Evolutionary conservation across 2,888 invertebrate genomes (phyloP).

Genomic region (Pharmacophagus antenor): DNA sequence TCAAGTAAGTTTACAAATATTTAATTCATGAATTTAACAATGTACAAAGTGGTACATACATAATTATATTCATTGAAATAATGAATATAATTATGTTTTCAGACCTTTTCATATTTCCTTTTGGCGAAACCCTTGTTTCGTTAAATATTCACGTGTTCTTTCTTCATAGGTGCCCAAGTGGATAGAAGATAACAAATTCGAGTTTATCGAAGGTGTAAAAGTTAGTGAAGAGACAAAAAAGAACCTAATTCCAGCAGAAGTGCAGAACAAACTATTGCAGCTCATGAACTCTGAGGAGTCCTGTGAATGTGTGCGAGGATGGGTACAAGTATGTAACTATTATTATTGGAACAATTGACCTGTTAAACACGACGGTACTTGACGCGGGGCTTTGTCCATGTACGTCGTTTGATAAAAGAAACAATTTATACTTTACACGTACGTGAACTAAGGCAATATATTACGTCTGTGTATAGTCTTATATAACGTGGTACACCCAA

Average conservation of each 20-base stretch:
- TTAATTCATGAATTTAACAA: background rate
- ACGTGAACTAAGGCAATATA: too few relatives aligned
- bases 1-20: slow-evolving; percentile 46
- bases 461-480: too few relatives aligned
- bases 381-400: too few relatives aligned
- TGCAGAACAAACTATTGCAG: slow-evolving; percentile 63
- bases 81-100: too few relatives aligned
- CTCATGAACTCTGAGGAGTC: slow-evolving; percentile 67
- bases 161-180: slow-evolving; percentile 56
- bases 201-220: slow-evolving; percentile 62
- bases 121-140: background rate
- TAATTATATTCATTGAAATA: too few relatives aligned
- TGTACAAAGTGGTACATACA: background rate
- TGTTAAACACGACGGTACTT: too few relatives aligned
- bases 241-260: slow-evolving; percentile 58
- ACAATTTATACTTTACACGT: too few relatives aligned
- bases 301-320: slow-evolving; percentile 68
- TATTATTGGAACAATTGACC: too few relatives aligned
- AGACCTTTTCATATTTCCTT: too few relatives aligned
- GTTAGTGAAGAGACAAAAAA: slow-evolving; percentile 53
- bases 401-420: too few relatives aligned
- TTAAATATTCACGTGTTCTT: too few relatives aligned
- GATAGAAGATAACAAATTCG: slow-evolving; percentile 66
- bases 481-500: too few relatives aligned
- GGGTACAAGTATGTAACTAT: slow-evolving; percentile 60